phyloP scores from a whole-genome alignment of 2,797 vertebrate species.

The Helostoma temminkii region DNA sequence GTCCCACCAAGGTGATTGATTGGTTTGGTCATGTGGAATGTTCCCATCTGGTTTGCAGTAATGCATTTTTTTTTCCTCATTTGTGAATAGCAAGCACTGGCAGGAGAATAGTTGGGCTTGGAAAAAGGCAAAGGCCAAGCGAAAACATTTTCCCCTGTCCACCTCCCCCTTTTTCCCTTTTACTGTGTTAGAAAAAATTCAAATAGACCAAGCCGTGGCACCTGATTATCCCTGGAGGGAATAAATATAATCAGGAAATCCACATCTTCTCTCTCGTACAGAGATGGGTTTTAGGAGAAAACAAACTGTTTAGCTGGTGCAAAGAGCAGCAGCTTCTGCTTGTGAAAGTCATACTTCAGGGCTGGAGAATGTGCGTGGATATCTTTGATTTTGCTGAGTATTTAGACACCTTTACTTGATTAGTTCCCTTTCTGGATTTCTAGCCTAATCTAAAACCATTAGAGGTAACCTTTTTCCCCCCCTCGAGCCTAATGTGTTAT shows the following conservation, averaged over 20 bases:
- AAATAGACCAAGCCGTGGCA: slow-evolving; percentile 67
- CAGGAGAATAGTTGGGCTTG: slow-evolving; percentile 86
- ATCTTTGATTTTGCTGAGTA: slow-evolving; percentile 61
- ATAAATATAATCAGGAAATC: slow-evolving; percentile 74
- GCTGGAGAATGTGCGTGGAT: slow-evolving; percentile 29
- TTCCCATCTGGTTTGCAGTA: slow-evolving; percentile 99
- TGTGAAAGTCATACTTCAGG: slow-evolving; percentile 53
- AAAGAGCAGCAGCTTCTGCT: slow-evolving; percentile 41
- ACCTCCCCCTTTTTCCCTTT: slow-evolving; percentile 63
- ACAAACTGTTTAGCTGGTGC: slow-evolving; percentile 43
- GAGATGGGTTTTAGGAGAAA: slow-evolving; percentile 53
- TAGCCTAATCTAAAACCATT: slow-evolving; percentile 41
- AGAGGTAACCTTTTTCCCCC: slow-evolving; percentile 12
- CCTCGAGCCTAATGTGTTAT: slow-evolving; percentile 44
- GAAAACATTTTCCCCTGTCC: slow-evolving; percentile 78
- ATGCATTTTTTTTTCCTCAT: slow-evolving; percentile 90
- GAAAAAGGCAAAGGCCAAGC: slow-evolving; percentile 85
- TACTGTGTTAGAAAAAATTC: slow-evolving; percentile 71
- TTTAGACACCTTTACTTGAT: slow-evolving; percentile 49
- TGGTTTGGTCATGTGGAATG: slow-evolving; percentile 99
- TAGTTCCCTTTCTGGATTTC: slow-evolving; percentile 40
- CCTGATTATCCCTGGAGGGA: slow-evolving; percentile 70
- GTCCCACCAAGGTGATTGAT: slow-evolving; percentile 99
- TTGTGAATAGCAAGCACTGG: slow-evolving; percentile 87
- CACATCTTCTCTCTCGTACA: slow-evolving; percentile 49